phyloP scores from a whole-genome alignment of 2,113 vertebrate species.

The Neogobius melanostomus region DNA sequence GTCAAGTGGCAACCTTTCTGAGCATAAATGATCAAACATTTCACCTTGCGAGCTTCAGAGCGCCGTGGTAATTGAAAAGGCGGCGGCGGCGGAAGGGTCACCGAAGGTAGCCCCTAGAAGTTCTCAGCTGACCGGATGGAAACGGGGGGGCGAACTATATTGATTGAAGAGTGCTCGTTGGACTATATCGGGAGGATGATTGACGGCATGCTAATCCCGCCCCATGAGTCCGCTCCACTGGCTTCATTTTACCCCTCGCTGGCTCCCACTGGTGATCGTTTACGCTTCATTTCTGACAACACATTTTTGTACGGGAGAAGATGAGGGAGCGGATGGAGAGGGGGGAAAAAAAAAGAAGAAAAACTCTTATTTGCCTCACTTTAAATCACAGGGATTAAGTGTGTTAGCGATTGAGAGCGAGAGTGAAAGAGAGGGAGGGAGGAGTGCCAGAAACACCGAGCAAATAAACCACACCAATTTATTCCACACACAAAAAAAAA shows the following conservation, averaged over 20 bases:
- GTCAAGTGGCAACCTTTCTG: constrained; percentile 8
- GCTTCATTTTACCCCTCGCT: constrained; percentile 69
- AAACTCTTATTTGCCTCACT: constrained; percentile 64
- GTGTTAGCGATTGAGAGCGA: constrained; percentile 58
- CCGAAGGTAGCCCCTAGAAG: constrained; percentile 44
- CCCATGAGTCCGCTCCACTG: constrained; percentile 61
- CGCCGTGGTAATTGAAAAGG: constrained; percentile 34
- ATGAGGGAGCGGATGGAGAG: constrained; percentile 46
- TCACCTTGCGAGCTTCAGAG: constrained; percentile 19
- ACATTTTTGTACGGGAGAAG: constrained; percentile 57
- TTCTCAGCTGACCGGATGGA: constrained; percentile 61
- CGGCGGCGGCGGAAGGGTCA: constrained; percentile 40
- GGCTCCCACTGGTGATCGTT: constrained; percentile 66
- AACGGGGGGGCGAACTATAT: constrained; percentile 48
- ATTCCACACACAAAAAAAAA: constrained; percentile 14
- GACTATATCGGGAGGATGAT: constrained; percentile 70
- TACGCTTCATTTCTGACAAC: constrained; percentile 73
- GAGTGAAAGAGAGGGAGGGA: constrained; percentile 27
- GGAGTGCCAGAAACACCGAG: constrained; percentile 59
- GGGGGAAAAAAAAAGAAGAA: too few species aligned
- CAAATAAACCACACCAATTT: constrained; percentile 61
- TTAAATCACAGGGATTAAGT: constrained; percentile 71
- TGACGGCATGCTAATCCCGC: constrained; percentile 70
- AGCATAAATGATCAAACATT: constrained; percentile 43
- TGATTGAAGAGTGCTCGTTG: constrained; percentile 68